Percentiles rank a stretch among this genome's conserved stretches.
Conservation (phyloP, 2,888 invertebrate genomes). For the Rhingia rostrata region DNA sequence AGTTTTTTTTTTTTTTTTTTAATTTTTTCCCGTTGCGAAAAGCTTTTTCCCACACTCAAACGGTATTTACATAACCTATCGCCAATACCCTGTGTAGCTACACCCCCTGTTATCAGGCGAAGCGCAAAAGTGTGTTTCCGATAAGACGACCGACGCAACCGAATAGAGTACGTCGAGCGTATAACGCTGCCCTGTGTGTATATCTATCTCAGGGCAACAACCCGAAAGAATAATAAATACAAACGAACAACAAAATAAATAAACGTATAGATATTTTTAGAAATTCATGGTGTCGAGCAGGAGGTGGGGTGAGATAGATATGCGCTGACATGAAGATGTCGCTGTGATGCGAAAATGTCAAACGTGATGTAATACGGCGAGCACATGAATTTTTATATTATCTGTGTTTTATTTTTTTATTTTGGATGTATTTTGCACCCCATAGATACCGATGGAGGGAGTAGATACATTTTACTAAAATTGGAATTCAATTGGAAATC, state of each 20-base stretch:
- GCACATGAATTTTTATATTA: conserved; percentile 10
- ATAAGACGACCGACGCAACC: conserved; percentile 40
- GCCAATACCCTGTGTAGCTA: neutral
- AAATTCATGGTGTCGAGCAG: conserved; percentile 8
- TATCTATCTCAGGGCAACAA: conserved; percentile 55
- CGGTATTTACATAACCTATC: conserved; percentile 58
- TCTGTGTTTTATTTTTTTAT: neutral
- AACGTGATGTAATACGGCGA: conserved; percentile 58
- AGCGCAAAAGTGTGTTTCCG: conserved; percentile 39
- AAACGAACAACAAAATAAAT: conserved; percentile 5
- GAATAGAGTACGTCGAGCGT: conserved; percentile 19
- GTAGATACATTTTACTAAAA: too few species aligned
- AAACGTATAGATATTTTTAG: conserved; percentile 60
- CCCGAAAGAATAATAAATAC: conserved; percentile 58
- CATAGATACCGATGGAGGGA: too few species aligned
- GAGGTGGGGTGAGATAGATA: conserved; percentile 25
- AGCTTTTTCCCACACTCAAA: conserved; percentile 48
- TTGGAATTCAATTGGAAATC: too few species aligned
- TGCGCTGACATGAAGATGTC: conserved; percentile 58
- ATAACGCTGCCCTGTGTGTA: conserved; percentile 13
- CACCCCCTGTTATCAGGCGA: conserved; percentile 59
- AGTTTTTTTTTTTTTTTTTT: neutral
- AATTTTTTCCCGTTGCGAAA: neutral
- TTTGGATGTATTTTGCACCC: too few species aligned
- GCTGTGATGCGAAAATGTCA: conserved; percentile 66